Base-by-base conservation (phyloP, 1,140 invertebrate genomes). In the Caenorhabditis remanei region DNA sequence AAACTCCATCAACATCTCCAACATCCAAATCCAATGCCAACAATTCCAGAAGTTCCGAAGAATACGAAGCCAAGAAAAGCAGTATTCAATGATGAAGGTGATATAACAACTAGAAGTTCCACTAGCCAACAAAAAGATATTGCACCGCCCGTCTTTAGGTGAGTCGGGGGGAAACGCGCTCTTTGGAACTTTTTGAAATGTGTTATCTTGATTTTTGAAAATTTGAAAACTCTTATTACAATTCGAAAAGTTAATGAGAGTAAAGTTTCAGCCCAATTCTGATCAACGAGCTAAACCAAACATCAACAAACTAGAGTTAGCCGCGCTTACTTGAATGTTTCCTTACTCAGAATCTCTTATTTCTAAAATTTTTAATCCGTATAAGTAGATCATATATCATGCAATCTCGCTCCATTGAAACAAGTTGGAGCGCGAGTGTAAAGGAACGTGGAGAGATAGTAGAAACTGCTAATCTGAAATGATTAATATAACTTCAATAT, bases 31-130 rank as follows among this genome's bases (percentile, higher is more conserved):
- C 61, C 21, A 40, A 63, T 63, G 61, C 11, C 11, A 71, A 71
- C 65, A 19, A 71, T 71, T 71, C 65, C 65, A n/a, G 65, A 71
- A 71, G 46, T 71, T 43, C 41, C 65, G 40, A 79, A 79, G 13
- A 9, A 21, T 53, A 21, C 43, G 46, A 79, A 79, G 14, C 71
- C 71, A 9, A 13, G 46, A 79, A 79, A 32, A 79, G 71, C 71
- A 24, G 71, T 79, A 0, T 79, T 79, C 46, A 79, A 79, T 32
- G 71, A 79, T n/a, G 43, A 79, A 5, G 71, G 71, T 4, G 71
- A 79, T 50, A 79, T 79, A 6, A 24, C 71, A 5, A n/a, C 71
- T 8, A 79, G 71, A 79, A 79, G 46, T 50, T 32, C 21, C 5
- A 40, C n/a, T 1, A 63, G 61, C 14, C 8, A 63, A 21, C 61